Percentiles rank a stretch among this genome's conserved stretches.
Evolutionary conservation across 2,797 vertebrate species (phyloP).

Genomic region (Hapalemur alaotrensis): DNA sequence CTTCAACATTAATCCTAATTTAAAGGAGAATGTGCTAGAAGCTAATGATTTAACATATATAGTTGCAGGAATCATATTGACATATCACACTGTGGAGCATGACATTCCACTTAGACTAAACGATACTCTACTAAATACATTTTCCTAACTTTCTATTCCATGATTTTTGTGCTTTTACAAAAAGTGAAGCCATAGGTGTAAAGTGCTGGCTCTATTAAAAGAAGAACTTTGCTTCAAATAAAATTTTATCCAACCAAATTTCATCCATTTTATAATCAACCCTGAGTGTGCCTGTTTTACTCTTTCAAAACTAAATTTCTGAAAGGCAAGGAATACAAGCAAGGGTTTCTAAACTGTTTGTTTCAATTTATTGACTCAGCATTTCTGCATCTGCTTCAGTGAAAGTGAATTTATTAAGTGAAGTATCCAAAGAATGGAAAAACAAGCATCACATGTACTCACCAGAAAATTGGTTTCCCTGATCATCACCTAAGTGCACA

Average conservation of each 20-base stretch:
- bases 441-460: too few relatives aligned
- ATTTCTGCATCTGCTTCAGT: not conserved
- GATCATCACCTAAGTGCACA: too few relatives aligned
- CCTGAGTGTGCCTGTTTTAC: not conserved
- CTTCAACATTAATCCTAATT: not conserved
- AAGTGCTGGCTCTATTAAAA: not conserved
- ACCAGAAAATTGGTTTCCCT: too few relatives aligned
- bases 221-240: not conserved
- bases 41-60: not conserved
- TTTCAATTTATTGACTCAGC: not conserved
- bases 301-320: not conserved
- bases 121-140: not conserved
- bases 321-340: not conserved
- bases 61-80: not conserved
- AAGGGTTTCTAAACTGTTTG: not conserved
- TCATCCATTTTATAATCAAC: not conserved
- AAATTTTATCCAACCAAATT: not conserved
- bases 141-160: not conserved
- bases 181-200: not conserved
- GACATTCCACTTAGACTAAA: not conserved
- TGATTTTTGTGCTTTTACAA: not conserved
- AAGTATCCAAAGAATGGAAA: too few relatives aligned
- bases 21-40: not conserved
- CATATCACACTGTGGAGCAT: not conserved
- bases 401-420: not conserved